These are phyloP conservation scores for Colletes latitarsis DNA, from an alignment of 1,140 invertebrate species.

Conservation along the genomic window DNA sequence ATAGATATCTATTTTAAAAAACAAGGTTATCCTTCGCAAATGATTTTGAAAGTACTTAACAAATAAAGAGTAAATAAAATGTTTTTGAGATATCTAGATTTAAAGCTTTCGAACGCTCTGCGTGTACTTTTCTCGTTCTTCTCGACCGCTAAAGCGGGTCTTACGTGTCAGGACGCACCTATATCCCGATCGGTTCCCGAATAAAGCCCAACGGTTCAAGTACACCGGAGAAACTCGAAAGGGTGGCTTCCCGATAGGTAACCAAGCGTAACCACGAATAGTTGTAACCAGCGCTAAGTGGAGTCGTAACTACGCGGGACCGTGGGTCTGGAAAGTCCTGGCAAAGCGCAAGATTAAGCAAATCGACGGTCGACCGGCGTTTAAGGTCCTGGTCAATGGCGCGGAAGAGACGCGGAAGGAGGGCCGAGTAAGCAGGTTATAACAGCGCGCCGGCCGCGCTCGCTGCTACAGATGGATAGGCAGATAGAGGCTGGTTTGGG, in stretches of 20 bases:
- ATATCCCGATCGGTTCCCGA: slow-evolving; percentile 11
- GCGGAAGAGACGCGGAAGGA: slow-evolving; percentile 74
- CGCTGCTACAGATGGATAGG: slow-evolving; percentile 75
- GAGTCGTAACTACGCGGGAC: slow-evolving; percentile 54
- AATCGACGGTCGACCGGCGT: slow-evolving; percentile 66
- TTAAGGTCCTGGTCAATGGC: slow-evolving; percentile 78
- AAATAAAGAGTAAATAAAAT: no score
- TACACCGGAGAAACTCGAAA: not conserved
- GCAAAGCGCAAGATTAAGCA: slow-evolving; percentile 69
- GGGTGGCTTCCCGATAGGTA: slow-evolving; percentile 52
- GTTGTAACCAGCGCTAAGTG: slow-evolving; percentile 52
- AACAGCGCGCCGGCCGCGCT: slow-evolving; percentile 56
- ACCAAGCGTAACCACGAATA: slow-evolving; percentile 52
- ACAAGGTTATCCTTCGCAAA: no score
- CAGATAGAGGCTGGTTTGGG: slow-evolving; percentile 70
- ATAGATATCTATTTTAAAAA: no score
- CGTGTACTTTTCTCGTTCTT: no score
- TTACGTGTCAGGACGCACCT: no score
- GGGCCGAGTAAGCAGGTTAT: slow-evolving; percentile 77
- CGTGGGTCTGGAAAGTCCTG: slow-evolving; percentile 63
- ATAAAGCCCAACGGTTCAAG: slow-evolving; percentile 26
- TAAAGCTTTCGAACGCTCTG: no score
- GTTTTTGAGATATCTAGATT: no score
- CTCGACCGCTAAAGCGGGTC: no score
- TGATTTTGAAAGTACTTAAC: no score